Conservation (phyloP, 2,113 vertebrate genomes). For the Thinocorus orbignyianus region DNA sequence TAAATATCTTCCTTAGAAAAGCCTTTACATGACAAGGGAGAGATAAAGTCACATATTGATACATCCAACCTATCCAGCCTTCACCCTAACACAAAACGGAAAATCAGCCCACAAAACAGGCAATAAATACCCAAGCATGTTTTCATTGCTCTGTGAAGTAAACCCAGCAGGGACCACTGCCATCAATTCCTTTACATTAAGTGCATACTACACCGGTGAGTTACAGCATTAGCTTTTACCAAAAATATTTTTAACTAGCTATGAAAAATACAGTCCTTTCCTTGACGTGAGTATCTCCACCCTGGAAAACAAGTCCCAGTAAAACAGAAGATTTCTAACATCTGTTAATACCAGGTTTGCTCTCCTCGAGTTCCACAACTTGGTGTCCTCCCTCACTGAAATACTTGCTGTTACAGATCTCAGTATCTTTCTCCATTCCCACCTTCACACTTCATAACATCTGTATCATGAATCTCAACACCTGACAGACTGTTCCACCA, state of each 20-base stretch:
- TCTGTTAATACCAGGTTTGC: neutral
- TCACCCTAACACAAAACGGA: neutral
- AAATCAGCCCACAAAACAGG: neutral
- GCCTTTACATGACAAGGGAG: neutral
- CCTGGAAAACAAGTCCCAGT: neutral
- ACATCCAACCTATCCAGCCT: neutral
- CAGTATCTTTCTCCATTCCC: neutral
- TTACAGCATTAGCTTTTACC: neutral
- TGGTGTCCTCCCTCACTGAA: neutral
- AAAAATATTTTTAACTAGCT: neutral
- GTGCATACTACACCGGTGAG: neutral
- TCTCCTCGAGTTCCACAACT: neutral
- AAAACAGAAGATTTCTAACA: neutral
- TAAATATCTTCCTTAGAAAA: neutral
- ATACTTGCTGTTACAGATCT: neutral
- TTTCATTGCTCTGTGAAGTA: neutral
- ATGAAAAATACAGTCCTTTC: neutral
- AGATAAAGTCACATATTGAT: neutral
- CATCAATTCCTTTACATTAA: neutral
- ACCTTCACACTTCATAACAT: neutral
- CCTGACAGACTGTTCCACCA: neutral
- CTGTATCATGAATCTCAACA: neutral
- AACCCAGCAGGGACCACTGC: neutral
- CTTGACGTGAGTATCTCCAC: neutral
- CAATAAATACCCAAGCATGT: neutral